Evolutionary conservation across 2,797 vertebrate species (phyloP).

Genomic region (Bovichtus variegatus): DNA sequence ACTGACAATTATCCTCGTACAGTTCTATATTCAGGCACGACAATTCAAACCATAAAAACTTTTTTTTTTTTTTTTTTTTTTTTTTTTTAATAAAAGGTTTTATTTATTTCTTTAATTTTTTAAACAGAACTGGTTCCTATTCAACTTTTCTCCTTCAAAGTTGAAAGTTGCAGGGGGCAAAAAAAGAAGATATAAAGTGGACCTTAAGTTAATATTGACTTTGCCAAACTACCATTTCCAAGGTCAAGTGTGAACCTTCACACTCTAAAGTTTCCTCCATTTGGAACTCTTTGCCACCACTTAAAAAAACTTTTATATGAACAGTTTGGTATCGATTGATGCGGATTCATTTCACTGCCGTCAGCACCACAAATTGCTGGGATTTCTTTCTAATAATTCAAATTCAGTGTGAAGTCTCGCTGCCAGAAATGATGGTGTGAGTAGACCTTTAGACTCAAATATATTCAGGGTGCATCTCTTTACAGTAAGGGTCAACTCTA

Average conservation of each 20-base stretch:
- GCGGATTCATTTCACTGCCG: too few relatives aligned
- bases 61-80: too few relatives aligned
- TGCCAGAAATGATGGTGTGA: neutral
- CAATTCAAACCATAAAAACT: neutral
- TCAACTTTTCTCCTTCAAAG: too few relatives aligned
- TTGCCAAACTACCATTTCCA: neutral
- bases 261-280: neutral
- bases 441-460: neutral
- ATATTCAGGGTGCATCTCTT: neutral
- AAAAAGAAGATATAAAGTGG: neutral
- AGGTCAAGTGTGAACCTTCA: neutral
- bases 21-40: neutral
- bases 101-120: too few relatives aligned
- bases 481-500: neutral
- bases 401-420: neutral
- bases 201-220: neutral
- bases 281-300: neutral
- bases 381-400: neutral
- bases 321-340: neutral
- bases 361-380: neutral
- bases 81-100: too few relatives aligned
- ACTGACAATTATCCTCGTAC: neutral
- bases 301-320: neutral
- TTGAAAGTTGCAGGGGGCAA: too few relatives aligned
- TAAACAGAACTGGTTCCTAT: too few relatives aligned